These are phyloP conservation scores for Salmo trutta DNA, from an alignment of 2,797 vertebrate genomes.

Conservation along the genomic window DNA sequence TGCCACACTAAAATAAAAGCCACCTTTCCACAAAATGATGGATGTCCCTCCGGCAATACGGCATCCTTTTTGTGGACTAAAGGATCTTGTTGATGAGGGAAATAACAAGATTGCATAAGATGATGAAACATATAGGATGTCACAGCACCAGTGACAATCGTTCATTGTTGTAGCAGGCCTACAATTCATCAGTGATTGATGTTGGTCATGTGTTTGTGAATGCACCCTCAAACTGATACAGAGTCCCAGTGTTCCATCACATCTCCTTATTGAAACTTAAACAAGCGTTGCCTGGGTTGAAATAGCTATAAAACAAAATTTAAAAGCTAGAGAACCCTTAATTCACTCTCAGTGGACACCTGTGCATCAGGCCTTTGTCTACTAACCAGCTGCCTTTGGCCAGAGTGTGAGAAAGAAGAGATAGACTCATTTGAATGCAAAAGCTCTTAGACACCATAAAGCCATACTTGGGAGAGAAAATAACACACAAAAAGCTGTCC, in stretches of 20 bases:
- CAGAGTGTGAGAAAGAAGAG: neutral
- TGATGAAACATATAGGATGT: neutral
- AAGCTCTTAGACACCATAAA: neutral
- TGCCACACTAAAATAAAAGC: slow-evolving; percentile 24
- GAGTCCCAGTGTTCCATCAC: neutral
- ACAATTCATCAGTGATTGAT: neutral
- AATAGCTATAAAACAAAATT: slow-evolving; percentile 1
- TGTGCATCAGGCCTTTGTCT: neutral
- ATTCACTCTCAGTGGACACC: slow-evolving; percentile 6
- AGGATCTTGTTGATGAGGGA: neutral
- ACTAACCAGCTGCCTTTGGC: neutral
- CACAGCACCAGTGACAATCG: neutral
- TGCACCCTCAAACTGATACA: neutral
- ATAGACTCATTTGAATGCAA: slow-evolving; percentile 6
- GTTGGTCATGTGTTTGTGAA: neutral
- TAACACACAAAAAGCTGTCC: neutral
- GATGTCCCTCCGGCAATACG: slow-evolving; percentile 50
- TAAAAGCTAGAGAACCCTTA: neutral
- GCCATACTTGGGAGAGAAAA: neutral
- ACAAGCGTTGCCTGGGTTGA: neutral
- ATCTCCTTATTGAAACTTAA: slow-evolving; percentile 9
- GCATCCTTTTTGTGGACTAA: slow-evolving; percentile 6
- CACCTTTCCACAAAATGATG: slow-evolving; percentile 52
- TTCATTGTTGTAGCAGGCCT: neutral
- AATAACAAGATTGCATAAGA: neutral